Evolutionary conservation across 2,113 vertebrate genomes (phyloP).

Genomic region (Tetraodon nigroviridis): DNA sequence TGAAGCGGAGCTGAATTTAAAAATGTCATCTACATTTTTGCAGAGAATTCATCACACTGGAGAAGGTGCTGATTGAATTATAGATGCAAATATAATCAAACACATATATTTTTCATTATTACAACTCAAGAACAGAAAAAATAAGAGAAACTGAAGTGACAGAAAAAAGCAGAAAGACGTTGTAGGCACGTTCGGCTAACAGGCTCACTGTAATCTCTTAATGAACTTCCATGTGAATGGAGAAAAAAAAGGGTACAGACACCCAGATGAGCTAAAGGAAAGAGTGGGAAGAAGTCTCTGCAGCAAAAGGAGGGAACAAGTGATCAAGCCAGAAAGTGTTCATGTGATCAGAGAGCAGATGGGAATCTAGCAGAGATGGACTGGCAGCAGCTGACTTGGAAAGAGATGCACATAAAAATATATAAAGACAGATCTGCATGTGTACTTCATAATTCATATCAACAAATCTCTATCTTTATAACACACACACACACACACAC

Average conservation of each 20-base stretch:
- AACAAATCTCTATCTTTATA: background rate
- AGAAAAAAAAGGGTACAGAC: slow-evolving; percentile 26
- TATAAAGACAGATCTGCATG: too few relatives aligned
- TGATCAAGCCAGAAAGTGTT: too few relatives aligned
- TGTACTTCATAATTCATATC: too few relatives aligned
- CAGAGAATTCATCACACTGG: too few relatives aligned
- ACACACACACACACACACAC: background rate
- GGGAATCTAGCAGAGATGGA: too few relatives aligned
- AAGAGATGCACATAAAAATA: too few relatives aligned
- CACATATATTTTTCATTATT: background rate
- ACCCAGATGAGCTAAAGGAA: slow-evolving; percentile 18
- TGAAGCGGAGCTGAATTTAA: background rate
- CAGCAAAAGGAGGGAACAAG: background rate
- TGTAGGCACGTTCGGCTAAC: slow-evolving; percentile 32
- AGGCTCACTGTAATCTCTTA: slow-evolving; percentile 63
- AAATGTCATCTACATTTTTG: background rate
- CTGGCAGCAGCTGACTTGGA: too few relatives aligned
- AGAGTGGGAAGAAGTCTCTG: background rate
- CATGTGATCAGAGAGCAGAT: background rate
- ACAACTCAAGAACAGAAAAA: background rate
- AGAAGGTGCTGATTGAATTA: background rate
- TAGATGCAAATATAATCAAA: background rate
- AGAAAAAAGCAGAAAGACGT: background rate
- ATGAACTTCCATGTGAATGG: slow-evolving; percentile 56
- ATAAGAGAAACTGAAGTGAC: slow-evolving; percentile 24